phyloP scores from a whole-genome alignment of 2,888 invertebrate species.

The Unio pictorum region DNA sequence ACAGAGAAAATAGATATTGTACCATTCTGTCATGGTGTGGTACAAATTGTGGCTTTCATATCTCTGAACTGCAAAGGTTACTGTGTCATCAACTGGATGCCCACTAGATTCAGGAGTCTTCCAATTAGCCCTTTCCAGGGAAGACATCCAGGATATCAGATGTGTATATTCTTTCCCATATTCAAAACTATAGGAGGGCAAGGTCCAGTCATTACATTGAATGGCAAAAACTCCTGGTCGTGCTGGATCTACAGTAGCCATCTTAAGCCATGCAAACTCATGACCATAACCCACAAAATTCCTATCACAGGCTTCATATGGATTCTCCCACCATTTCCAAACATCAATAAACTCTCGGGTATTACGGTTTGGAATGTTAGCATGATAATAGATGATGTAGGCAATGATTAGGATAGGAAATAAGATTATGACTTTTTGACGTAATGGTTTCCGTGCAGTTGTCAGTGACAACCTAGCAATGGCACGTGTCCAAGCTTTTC shows the following conservation, averaged over 20 bases:
- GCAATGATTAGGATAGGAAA: too few species aligned
- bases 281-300: constrained; percentile 25
- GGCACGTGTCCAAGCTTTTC: too few species aligned
- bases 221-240: constrained; percentile 14
- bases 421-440: too few species aligned
- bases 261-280: constrained; percentile 20
- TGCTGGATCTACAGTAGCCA: constrained; percentile 15
- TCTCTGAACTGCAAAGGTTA: constrained; percentile 22
- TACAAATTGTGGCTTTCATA: constrained; percentile 34
- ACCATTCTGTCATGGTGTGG: constrained; percentile 36
- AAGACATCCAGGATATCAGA: constrained; percentile 17
- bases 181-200: constrained; percentile 16
- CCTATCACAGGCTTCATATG: constrained; percentile 16
- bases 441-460: too few species aligned
- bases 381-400: too few species aligned
- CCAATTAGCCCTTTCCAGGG: neutral
- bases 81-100: too few species aligned
- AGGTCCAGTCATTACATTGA: constrained; percentile 15
- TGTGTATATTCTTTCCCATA: constrained; percentile 28
- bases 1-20: constrained; percentile 24
- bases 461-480: too few species aligned
- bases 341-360: constrained; percentile 11
- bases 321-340: constrained; percentile 16
- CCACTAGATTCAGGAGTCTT: too few species aligned
- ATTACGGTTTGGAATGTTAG: too few species aligned